These are phyloP conservation scores for Clistopyga incitator DNA, from an alignment of 2,888 invertebrate genomes.

Conservation along the genomic window DNA sequence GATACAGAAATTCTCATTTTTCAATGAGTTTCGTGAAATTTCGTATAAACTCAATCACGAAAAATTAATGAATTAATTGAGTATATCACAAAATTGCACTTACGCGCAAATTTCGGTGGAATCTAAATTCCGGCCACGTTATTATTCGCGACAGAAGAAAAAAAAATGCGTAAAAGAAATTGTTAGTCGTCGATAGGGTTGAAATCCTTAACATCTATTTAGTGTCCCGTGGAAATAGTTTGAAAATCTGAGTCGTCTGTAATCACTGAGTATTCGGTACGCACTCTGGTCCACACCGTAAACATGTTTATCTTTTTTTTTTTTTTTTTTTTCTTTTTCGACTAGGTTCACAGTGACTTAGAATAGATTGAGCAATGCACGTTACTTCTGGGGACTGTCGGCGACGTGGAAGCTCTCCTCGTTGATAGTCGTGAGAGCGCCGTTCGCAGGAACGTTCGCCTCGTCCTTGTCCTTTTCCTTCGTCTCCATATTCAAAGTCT, in stretches of 20 bases:
- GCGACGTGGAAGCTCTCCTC: conserved; percentile 75
- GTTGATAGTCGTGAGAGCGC: conserved; percentile 77
- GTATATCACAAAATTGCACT: too few species aligned
- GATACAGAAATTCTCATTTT: too few species aligned
- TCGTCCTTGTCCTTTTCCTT: conserved; percentile 62
- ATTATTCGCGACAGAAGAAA: background rate
- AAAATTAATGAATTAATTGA: too few species aligned
- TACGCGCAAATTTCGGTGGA: too few species aligned
- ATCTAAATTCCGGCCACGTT: too few species aligned
- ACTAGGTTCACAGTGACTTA: conserved; percentile 71
- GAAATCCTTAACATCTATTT: conserved; percentile 12
- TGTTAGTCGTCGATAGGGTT: background rate
- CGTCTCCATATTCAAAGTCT: conserved; percentile 67
- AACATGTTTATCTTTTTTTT: conserved; percentile 26
- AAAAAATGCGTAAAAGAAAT: background rate
- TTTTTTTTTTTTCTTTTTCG: too few species aligned
- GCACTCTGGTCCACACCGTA: background rate
- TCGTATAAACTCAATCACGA: too few species aligned
- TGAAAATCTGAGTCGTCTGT: conserved; percentile 9
- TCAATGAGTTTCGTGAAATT: too few species aligned
- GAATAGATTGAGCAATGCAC: conserved; percentile 63
- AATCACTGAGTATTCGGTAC: conserved; percentile 28
- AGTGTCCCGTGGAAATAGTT: conserved; percentile 32
- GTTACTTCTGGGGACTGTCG: conserved; percentile 75
- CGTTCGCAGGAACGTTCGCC: conserved; percentile 67